Conservation (phyloP, 2,113 vertebrate genomes). For the Toxotes jaculatrix region DNA sequence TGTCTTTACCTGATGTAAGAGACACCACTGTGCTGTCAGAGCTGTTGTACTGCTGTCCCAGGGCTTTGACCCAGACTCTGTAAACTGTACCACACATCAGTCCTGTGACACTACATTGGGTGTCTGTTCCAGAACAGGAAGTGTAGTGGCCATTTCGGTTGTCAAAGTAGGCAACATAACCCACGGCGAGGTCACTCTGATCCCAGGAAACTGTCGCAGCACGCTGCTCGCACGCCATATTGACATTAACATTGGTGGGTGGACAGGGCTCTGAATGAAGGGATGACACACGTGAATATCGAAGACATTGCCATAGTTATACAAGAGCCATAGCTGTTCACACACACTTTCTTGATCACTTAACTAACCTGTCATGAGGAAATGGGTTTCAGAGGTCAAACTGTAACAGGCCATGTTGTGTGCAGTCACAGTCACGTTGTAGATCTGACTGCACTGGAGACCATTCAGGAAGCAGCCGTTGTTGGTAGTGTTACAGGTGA, state of each 20-base stretch:
- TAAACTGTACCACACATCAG: constrained; percentile 78
- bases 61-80: constrained; percentile 63
- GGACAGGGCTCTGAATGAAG: constrained; percentile 76
- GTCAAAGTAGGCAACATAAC: constrained; percentile 70
- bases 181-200: constrained; percentile 62
- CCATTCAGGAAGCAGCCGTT: constrained; percentile 67
- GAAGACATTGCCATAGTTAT: no score
- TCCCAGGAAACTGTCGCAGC: constrained; percentile 74
- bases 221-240: constrained; percentile 60
- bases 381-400: constrained; percentile 37
- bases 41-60: constrained; percentile 75
- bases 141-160: constrained; percentile 38
- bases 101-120: constrained; percentile 62
- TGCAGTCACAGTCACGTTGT: constrained; percentile 78
- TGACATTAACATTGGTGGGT: constrained; percentile 67
- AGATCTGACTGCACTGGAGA: constrained; percentile 74
- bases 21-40: constrained; percentile 63
- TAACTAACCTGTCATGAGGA: constrained; percentile 76
- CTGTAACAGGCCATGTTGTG: constrained; percentile 67
- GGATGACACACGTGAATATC: not conserved
- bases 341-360: not conserved
- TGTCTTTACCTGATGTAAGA: constrained; percentile 72
- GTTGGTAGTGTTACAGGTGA: constrained; percentile 60
- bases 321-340: not conserved
- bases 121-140: constrained; percentile 50